A percentile compares a stretch with the other conserved stretches of the same genome.
phyloP scores from a whole-genome alignment of 1,140 invertebrate species.

The Aphidius ervi region DNA sequence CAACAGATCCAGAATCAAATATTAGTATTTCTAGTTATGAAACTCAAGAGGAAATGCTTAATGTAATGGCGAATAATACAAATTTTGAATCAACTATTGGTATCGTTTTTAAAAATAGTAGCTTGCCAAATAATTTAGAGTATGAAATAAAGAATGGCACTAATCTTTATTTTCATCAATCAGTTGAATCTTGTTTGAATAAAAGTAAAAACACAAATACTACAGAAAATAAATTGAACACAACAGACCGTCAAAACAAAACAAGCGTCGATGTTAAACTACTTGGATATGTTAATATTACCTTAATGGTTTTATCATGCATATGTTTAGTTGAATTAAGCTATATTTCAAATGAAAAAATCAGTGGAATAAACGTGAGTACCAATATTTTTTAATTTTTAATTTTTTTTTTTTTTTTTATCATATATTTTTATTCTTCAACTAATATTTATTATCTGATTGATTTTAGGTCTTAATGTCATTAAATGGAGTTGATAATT shows the following conservation, averaged over 20 bases:
- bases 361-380: too few species aligned
- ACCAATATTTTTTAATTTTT: too few species aligned
- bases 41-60: constrained; percentile 38
- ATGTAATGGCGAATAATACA: constrained; percentile 26
- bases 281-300: constrained; percentile 32
- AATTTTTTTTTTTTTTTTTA: too few species aligned
- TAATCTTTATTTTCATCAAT: constrained; percentile 20
- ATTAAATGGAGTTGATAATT: constrained; percentile 44
- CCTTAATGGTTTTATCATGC: constrained; percentile 40
- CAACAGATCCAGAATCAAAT: too few species aligned
- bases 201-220: constrained; percentile 2
- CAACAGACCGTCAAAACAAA: too few species aligned
- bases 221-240: too few species aligned
- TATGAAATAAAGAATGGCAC: constrained; percentile 41
- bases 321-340: constrained; percentile 42
- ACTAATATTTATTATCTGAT: too few species aligned
- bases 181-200: too few species aligned
- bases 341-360: constrained; percentile 37
- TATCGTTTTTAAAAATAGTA: constrained; percentile 37
- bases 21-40: constrained; percentile 31
- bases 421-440: too few species aligned
- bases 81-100: constrained; percentile 25
- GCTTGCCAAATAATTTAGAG: constrained; percentile 36
- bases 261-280: constrained; percentile 22
- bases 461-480: constrained; percentile 42